Evolutionary conservation across 2,113 vertebrate genomes (phyloP).

Genomic region (Oreochromis tanganicae): DNA sequence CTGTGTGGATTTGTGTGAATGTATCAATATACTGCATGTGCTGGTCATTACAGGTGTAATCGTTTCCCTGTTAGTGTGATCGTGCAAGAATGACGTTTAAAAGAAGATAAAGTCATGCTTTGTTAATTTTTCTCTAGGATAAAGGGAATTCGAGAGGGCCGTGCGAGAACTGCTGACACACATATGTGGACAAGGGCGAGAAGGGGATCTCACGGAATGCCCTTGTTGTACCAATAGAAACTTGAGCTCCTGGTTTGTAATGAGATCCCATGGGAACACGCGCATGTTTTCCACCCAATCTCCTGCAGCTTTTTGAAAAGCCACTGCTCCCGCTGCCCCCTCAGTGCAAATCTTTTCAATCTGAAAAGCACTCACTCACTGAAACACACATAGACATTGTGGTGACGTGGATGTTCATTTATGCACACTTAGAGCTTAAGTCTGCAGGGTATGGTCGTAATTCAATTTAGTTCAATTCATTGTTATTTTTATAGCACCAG

Average conservation of each 20-base stretch:
- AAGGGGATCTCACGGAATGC: constrained; percentile 40
- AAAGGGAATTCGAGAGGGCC: constrained; percentile 15
- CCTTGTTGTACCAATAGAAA: constrained; percentile 22
- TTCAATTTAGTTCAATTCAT: neutral
- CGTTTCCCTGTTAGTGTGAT: constrained; percentile 6
- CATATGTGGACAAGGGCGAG: neutral
- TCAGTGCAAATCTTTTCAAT: neutral
- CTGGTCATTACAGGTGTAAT: neutral
- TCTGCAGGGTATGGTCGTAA: neutral
- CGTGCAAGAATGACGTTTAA: neutral
- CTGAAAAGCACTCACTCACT: neutral
- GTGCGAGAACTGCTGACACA: constrained; percentile 6
- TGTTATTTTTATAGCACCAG: neutral
- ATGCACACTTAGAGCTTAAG: neutral
- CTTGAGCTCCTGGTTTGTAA: constrained; percentile 46
- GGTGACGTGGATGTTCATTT: neutral
- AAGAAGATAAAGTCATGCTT: neutral
- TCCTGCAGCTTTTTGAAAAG: neutral
- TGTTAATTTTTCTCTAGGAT: constrained; percentile 20
- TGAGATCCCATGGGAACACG: constrained; percentile 44
- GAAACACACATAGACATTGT: neutral
- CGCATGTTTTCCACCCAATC: constrained; percentile 27
- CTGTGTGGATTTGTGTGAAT: neutral
- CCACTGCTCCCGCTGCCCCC: neutral
- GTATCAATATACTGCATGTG: neutral